These are phyloP conservation scores for Geotria australis DNA, from an alignment of 2,797 vertebrate species.

Conservation along the genomic window DNA sequence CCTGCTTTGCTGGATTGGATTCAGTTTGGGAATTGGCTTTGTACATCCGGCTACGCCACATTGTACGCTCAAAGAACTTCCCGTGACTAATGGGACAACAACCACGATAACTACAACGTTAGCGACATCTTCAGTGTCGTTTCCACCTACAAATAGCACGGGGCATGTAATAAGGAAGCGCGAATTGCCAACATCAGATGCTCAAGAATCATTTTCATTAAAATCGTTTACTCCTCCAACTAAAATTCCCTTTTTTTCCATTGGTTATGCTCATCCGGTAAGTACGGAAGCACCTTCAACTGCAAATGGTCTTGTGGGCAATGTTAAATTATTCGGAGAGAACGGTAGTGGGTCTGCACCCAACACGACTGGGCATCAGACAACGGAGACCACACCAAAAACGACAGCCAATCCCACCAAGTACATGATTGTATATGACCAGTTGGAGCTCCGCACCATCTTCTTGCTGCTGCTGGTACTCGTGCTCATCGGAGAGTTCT, in stretches of 20 bases:
- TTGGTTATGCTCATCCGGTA: too few species aligned
- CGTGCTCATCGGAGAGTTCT: constrained; percentile 82
- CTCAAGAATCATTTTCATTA: too few species aligned
- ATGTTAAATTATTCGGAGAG: too few species aligned
- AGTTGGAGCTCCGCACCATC: constrained; percentile 42
- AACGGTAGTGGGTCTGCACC: too few species aligned
- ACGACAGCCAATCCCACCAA: constrained; percentile 8
- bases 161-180: neutral
- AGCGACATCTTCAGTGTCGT: neutral
- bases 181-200: too few species aligned
- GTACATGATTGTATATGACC: constrained; percentile 24
- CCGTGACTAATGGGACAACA: too few species aligned
- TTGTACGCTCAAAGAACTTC: too few species aligned
- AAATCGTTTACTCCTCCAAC: too few species aligned
- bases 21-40: constrained; percentile 72
- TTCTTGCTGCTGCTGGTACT: constrained; percentile 71
- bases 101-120: too few species aligned
- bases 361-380: neutral
- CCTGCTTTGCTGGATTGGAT: constrained; percentile 67
- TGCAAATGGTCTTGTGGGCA: too few species aligned
- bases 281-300: neutral
- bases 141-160: neutral
- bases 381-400: constrained; percentile 4
- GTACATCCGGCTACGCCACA: constrained; percentile 28
- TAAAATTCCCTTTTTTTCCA: neutral